These are phyloP conservation scores for Larimichthys polyactis DNA, from an alignment of 2,113 vertebrate species.

Conservation along the genomic window DNA sequence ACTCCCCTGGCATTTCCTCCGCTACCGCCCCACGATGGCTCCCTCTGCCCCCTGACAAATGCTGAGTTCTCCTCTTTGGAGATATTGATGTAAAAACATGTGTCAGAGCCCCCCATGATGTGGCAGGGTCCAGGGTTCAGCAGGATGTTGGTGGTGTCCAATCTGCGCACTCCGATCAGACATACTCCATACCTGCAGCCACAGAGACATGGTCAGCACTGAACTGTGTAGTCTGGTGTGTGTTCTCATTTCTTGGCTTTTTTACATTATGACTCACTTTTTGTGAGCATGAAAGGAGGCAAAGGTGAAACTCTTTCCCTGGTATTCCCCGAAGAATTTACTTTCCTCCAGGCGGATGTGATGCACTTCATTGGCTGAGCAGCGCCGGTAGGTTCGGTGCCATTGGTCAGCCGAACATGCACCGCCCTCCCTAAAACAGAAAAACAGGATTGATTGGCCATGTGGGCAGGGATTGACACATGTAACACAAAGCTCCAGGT, in stretches of 20 bases:
- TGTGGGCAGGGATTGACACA: constrained; percentile 52
- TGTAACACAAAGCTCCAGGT: constrained; percentile 26
- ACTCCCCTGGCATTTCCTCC: constrained; percentile 77
- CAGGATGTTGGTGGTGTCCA: constrained; percentile 87
- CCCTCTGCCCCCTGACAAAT: constrained; percentile 85
- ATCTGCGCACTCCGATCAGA: constrained; percentile 85
- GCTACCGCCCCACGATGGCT: constrained; percentile 74
- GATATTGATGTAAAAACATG: constrained; percentile 89
- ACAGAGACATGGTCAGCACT: constrained; percentile 11
- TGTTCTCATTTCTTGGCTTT: background rate
- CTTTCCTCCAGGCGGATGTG: constrained; percentile 89
- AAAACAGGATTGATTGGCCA: constrained; percentile 38
- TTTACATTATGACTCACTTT: constrained; percentile 79
- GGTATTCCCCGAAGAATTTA: constrained; percentile 89
- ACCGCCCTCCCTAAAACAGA: constrained; percentile 73
- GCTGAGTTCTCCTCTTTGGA: constrained; percentile 90
- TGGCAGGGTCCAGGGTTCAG: constrained; percentile 88
- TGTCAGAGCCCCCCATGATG: constrained; percentile 88
- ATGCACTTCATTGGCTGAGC: constrained; percentile 89
- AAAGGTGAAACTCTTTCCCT: constrained; percentile 89
- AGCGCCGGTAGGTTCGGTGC: constrained; percentile 88
- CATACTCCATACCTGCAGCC: constrained; percentile 86
- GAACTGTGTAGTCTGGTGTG: background rate
- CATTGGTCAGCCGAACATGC: constrained; percentile 86
- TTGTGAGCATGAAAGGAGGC: constrained; percentile 90